Evolutionary conservation across 2,113 vertebrate species (phyloP), one percentile per base, ranked within the genome.

Genomic region (Hydrochoerus hydrochaeris): DNA sequence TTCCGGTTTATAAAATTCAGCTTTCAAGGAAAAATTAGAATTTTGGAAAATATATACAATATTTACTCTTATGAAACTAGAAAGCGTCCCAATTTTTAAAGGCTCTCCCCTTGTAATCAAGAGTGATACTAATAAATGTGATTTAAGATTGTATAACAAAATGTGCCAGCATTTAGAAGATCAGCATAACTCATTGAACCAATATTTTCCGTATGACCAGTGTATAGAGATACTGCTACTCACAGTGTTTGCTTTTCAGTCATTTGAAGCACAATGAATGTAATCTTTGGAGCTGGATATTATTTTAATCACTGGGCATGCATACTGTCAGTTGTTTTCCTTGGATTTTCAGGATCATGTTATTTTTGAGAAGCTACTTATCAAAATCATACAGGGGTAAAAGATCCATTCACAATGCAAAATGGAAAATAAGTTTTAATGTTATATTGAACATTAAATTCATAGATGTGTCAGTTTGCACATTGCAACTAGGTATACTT

Each of bases 301-400:
- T 84, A 12, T 57, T 86, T 87, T 57, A 67, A n/a, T 88, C 24
- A 71, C 19, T 81, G 52, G 20, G 13, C 81, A 32, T 44, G 9
- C 90, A 75, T 95, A 81, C 19, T 63, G 10, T 85, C 41, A 75
- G 2, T 75, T 58, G 52, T 69, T 96, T 90, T 80, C 49, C 77
- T 85, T 95, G 49, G 91, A 49, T 82, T 91, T 94, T 82, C 28
- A 96, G 32, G 22, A 58, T 89, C 6, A 35, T 32, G 57, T 88
- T 49, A 90, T 63, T 95, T 97, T 94, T 91, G 69, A 92, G 69
- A 62, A 92, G 62, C 38, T 88, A 7, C 83, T 84, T 88, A 77
- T 91, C 57, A 85, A 77, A 87, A 65, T 82, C 83, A 30, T 60
- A 19, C 24, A 28, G 38, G 20, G 22, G 13, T 85, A 49, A 96